Percentiles rank a stretch among this genome's conserved stretches.
phyloP scores from a whole-genome alignment of 2,888 invertebrate species.

The Apeira syringaria region DNA sequence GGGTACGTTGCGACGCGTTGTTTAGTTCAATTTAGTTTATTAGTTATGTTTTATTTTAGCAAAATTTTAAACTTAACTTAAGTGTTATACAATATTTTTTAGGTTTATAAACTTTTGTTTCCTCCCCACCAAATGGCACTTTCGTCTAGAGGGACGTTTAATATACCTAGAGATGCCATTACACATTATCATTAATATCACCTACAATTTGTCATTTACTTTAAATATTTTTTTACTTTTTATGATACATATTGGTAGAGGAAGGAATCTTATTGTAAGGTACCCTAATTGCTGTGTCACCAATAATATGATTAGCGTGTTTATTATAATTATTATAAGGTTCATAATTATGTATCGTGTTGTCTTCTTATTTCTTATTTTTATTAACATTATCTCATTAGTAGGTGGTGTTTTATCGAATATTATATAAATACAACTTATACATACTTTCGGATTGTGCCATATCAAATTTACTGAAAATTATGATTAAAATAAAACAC shows the following conservation, averaged over 20 bases:
- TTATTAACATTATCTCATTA: slow-evolving; percentile 41
- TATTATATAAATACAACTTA: slow-evolving; percentile 31
- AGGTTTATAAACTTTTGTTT: slow-evolving; percentile 77
- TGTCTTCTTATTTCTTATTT: slow-evolving; percentile 32
- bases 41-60: slow-evolving; percentile 84
- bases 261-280: slow-evolving; percentile 67
- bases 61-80: slow-evolving; percentile 81
- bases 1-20: slow-evolving; percentile 73
- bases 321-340: slow-evolving; percentile 60
- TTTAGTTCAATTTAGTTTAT: slow-evolving; percentile 84
- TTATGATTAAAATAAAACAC: slow-evolving; percentile 31
- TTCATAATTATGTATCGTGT: slow-evolving; percentile 44
- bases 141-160: slow-evolving; percentile 47
- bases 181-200: slow-evolving; percentile 49
- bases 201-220: slow-evolving; percentile 48
- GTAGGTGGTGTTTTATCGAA: slow-evolving; percentile 50
- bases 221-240: slow-evolving; percentile 8
- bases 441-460: slow-evolving; percentile 59
- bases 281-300: slow-evolving; percentile 76
- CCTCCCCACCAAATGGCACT: slow-evolving; percentile 80
- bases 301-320: slow-evolving; percentile 79
- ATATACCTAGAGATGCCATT: slow-evolving; percentile 60
- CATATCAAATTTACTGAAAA: slow-evolving; percentile 52
- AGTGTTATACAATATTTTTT: slow-evolving; percentile 82
- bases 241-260: slow-evolving; percentile 51